Evolutionary conservation across 2,113 vertebrate species (phyloP).

Genomic region (Phoenicopterus ruber): DNA sequence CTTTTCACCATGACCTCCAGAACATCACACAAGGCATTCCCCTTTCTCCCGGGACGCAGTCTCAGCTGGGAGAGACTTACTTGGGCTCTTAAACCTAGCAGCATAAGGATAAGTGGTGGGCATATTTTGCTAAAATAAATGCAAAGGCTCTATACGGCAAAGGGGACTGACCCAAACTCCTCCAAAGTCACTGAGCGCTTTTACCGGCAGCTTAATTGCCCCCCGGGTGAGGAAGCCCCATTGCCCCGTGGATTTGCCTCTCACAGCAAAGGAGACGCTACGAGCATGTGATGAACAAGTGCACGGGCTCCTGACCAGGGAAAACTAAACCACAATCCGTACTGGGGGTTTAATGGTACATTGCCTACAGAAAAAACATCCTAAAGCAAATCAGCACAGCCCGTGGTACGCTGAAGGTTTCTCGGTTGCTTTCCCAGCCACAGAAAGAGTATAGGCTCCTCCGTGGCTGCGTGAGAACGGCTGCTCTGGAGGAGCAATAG

Average conservation of each 20-base stretch:
- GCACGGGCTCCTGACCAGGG: accelerated
- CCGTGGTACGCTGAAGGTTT: not conserved
- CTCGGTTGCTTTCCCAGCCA: not conserved
- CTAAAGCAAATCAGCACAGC: not conserved
- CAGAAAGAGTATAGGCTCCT: not conserved
- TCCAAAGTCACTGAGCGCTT: not conserved
- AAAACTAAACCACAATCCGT: accelerated
- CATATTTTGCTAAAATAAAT: not conserved
- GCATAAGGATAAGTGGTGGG: not conserved
- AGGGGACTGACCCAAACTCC: not conserved
- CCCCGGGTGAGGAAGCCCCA: too few relatives aligned
- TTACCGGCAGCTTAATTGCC: too few relatives aligned
- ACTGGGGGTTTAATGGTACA: too few relatives aligned
- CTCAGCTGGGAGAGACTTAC: not conserved
- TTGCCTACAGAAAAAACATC: not conserved
- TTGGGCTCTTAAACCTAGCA: not conserved
- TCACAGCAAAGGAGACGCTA: not conserved
- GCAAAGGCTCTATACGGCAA: not conserved
- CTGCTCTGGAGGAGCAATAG: not conserved
- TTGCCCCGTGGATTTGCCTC: not conserved
- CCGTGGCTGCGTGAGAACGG: accelerated
- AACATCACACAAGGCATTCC: not conserved
- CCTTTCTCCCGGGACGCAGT: not conserved
- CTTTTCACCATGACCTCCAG: not conserved
- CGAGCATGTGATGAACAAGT: accelerated